Base-by-base conservation (phyloP, 2,113 vertebrate genomes). In the Nycticorax nycticorax region DNA sequence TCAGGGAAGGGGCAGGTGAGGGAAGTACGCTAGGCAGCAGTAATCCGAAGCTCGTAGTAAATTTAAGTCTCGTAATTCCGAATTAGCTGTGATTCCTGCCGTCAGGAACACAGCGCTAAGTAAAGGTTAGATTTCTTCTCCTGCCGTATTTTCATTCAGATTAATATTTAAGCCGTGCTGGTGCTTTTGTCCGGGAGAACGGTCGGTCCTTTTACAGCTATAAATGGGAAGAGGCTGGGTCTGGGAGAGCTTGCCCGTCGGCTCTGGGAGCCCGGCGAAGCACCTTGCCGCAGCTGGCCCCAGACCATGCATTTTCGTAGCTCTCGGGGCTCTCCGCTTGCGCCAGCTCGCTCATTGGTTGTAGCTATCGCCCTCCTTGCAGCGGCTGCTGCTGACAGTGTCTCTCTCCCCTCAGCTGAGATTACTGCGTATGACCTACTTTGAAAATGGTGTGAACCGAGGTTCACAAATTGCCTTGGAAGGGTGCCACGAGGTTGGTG, bases 381-480 rank as follows among this genome's bases (percentile, higher is more conserved):
- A 75, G 60, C 85, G 59, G 14, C 93, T 77, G 97, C 78, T 69
- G 95, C 97, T 93, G 97, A 97, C 94, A 86, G 91, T 41, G 43
- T 89, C 24, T 91, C 95, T 96, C 95, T 96, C 95, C 96, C 93
- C 96, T 92, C 96, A 13, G 75, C 96, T 56, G 97, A 98, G 96
- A 97, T 96, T 94, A 93, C 97, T 97, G 94, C 73, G 3, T 96
- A 37, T 98, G 98, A 98, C 98, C 98, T 98, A 98, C 98, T 98
- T 98, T 97, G 97, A 97, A 97, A 97, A 97, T 39, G 96, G 97
- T 97, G 97, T 97, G 97, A 98, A 98, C 95, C 96, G 63, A 96
- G 97, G 97, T 97, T 98, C 97, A 97, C 97, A 97, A 97, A 98
- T 97, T 93, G 96, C 45, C 92, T 98, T 97, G 97, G 96, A 98